Percentiles rank a stretch among this genome's conserved stretches.
These are phyloP conservation scores for Marmota monax DNA, from an alignment of 2,113 vertebrate genomes.

Conservation along the genomic window DNA sequence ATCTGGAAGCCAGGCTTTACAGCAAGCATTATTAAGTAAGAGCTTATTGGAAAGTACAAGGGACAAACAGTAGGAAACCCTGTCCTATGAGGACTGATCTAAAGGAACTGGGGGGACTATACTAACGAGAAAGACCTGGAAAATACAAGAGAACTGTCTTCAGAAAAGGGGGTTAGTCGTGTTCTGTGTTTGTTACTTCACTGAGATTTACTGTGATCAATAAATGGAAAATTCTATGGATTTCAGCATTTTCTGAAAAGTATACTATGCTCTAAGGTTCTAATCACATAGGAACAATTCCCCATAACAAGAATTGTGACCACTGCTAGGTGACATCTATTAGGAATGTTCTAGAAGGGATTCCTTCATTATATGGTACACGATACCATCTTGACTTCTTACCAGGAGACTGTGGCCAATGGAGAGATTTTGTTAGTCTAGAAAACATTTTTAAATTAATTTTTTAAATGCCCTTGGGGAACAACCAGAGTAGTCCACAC, in stretches of 20 bases:
- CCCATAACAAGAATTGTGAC: neutral
- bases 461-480: neutral
- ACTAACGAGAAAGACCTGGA: neutral
- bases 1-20: neutral
- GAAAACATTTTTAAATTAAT: neutral
- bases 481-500: neutral
- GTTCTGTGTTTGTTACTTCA: neutral
- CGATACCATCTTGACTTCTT: neutral
- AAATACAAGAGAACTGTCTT: neutral
- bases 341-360: neutral
- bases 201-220: neutral
- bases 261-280: neutral
- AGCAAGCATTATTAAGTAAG: neutral
- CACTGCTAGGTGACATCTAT: neutral
- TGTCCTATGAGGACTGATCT: neutral
- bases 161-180: neutral
- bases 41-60: neutral
- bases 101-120: neutral
- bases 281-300: neutral
- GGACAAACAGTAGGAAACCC: neutral
- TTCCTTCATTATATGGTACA: neutral
- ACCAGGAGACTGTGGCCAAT: neutral
- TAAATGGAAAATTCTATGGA: neutral
- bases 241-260: neutral
- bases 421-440: neutral